Conservation (phyloP, 2,888 invertebrate species). For the Cephus spinipes region DNA sequence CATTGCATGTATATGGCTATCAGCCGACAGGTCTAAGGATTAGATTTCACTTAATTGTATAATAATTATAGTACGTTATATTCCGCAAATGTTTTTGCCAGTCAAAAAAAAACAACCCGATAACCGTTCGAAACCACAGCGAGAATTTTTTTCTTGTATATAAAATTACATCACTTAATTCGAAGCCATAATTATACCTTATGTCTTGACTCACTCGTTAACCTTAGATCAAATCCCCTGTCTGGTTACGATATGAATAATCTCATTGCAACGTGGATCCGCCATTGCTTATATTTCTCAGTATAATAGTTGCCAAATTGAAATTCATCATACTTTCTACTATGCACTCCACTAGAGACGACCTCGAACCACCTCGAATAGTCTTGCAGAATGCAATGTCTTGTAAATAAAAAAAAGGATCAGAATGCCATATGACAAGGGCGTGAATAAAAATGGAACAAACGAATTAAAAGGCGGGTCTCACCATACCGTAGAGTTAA, state of each 20-base stretch:
- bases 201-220: neutral
- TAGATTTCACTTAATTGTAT: slow-evolving; percentile 20
- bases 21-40: slow-evolving; percentile 14
- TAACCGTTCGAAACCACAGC: neutral
- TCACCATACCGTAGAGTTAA: neutral
- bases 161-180: neutral
- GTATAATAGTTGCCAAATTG: neutral
- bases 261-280: neutral
- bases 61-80: slow-evolving; percentile 7
- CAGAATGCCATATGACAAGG: neutral
- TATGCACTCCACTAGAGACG: neutral
- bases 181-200: neutral
- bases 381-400: neutral
- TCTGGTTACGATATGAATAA: neutral
- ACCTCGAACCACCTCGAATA: neutral
- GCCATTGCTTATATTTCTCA: neutral
- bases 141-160: neutral
- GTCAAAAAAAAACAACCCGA: neutral
- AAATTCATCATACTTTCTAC: neutral
- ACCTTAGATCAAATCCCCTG: neutral
- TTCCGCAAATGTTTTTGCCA: neutral
- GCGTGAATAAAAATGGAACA: neutral
- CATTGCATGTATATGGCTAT: neutral
- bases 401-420: neutral
- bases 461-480: neutral